Evolutionary conservation across 2,888 invertebrate genomes (phyloP), one percentile per base, ranked within the genome.

Genomic region (Ctenicera cuprea): DNA sequence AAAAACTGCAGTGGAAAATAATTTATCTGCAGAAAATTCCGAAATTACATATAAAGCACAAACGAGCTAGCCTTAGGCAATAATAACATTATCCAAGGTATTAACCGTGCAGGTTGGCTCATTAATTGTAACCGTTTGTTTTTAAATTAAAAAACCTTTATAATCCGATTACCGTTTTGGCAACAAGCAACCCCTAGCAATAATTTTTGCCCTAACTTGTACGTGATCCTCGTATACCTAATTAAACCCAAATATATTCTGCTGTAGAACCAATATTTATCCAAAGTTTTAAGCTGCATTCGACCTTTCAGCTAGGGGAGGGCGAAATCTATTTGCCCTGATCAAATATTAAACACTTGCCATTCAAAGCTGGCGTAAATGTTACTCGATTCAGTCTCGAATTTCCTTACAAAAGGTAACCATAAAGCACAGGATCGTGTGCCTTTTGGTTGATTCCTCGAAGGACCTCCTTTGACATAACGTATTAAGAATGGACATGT

Each of bases 321-420:
- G 81, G 81, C 75, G 77, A 81, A 82, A 80, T 83, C 83, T 82
- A 57, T 83, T 83, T 82, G 80, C 79, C 78, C 75, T 82, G 81
- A 78, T 83, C 82, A 83, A 83, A 83, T 82, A 83, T 83, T 83
- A 82, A 83, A 79, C 81, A 81, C 78, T 79, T 79, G 79, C 79
- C 75, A 79, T 82, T 78, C 77, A 75, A 66, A 72, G 62, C 65
- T 66, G 69, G 65, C 77, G 66, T 76, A 74, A 75, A 74, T 68
- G 73, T 73, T 76, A 64, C 37, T 38, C 30, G 48, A 22, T 37
- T 16, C 37, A 22, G 48, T 61, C 14, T 52, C 63, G 11, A 65
- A 65, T 61, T 38, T 62, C 65, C 48, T 30, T 69, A 67, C 59
- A 45, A 52, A 18, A 16, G n/a, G 26, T 43, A 33, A 59, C 73